These are phyloP conservation scores for Acrossocheilus wenchowensis DNA, from an alignment of 2,797 vertebrate genomes.

Conservation along the genomic window DNA sequence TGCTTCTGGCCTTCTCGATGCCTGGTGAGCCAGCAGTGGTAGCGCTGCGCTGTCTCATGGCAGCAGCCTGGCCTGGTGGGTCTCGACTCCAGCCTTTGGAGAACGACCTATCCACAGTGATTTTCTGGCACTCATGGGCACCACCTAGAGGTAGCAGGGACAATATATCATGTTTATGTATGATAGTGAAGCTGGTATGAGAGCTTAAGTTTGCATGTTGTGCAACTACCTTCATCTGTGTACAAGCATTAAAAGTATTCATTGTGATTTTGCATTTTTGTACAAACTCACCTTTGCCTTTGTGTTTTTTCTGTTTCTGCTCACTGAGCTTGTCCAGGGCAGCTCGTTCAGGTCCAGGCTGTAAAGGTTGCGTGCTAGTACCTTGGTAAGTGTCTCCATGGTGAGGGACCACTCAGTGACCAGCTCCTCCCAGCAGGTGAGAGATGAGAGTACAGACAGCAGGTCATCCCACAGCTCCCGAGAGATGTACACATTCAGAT, in stretches of 20 bases:
- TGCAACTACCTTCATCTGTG: neutral
- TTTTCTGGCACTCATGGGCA: slow-evolving; percentile 89
- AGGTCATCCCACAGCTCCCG: slow-evolving; percentile 98
- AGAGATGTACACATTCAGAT: slow-evolving; percentile 96
- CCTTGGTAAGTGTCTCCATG: slow-evolving; percentile 99
- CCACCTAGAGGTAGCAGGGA: slow-evolving; percentile 75
- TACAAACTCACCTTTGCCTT: slow-evolving; percentile 92
- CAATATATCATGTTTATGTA: neutral
- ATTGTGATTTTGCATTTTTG: neutral
- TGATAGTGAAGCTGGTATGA: neutral
- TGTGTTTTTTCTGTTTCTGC: slow-evolving; percentile 99
- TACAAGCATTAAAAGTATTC: neutral
- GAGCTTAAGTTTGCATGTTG: neutral
- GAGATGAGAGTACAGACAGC: slow-evolving; percentile 91
- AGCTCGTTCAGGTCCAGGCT: slow-evolving; percentile 94
- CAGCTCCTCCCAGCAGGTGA: slow-evolving; percentile 98
- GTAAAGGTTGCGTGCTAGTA: slow-evolving; percentile 96
- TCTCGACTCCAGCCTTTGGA: slow-evolving; percentile 98
- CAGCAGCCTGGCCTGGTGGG: slow-evolving; percentile 90
- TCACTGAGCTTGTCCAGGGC: slow-evolving; percentile 98
- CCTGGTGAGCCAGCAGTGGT: slow-evolving; percentile 98
- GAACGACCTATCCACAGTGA: slow-evolving; percentile 96
- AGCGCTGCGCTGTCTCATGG: slow-evolving; percentile 97
- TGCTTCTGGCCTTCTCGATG: slow-evolving; percentile 97
- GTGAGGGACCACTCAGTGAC: slow-evolving; percentile 99